phyloP scores from a whole-genome alignment of 2,797 vertebrate genomes.

The Darevskia nairensis region DNA sequence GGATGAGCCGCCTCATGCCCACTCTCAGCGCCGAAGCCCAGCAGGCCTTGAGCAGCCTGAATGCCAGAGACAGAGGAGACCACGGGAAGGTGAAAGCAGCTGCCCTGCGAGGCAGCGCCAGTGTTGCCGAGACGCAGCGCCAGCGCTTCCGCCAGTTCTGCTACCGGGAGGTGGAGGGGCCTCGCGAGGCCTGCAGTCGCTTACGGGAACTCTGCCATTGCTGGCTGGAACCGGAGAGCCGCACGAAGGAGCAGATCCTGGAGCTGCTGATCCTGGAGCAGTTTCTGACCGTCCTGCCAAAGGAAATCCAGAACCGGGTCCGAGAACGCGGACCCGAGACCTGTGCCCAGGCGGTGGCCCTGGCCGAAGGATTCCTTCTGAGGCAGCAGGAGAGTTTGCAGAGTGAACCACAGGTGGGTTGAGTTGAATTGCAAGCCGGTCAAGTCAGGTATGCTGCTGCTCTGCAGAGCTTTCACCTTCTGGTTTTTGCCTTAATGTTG shows the following conservation, averaged over 20 bases:
- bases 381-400: conserved; percentile 13
- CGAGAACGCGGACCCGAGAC: conserved; percentile 9
- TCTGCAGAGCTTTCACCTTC: background rate
- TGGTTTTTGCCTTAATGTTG: background rate
- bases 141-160: conserved; percentile 15
- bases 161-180: conserved; percentile 11
- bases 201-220: conserved; percentile 27
- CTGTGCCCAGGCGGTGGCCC: conserved; percentile 16
- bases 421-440: too few relatives aligned
- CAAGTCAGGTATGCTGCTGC: background rate
- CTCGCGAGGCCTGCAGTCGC: background rate
- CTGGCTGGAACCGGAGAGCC: conserved; percentile 29
- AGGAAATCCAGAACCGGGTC: conserved; percentile 21
- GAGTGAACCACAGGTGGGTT: conserved; percentile 10
- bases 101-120: background rate
- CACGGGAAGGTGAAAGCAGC: background rate
- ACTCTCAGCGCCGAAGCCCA: conserved; percentile 5
- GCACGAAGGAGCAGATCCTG: conserved; percentile 36
- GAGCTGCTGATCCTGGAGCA: conserved; percentile 31
- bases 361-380: conserved; percentile 29
- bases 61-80: conserved; percentile 11
- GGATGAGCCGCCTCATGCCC: conserved; percentile 14
- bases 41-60: conserved; percentile 21
- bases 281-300: conserved; percentile 19
- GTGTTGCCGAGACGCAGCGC: background rate